A percentile compares a stretch with the other conserved stretches of the same genome.
phyloP scores from a whole-genome alignment of 2,797 vertebrate genomes.

The Caiman crocodilus region DNA sequence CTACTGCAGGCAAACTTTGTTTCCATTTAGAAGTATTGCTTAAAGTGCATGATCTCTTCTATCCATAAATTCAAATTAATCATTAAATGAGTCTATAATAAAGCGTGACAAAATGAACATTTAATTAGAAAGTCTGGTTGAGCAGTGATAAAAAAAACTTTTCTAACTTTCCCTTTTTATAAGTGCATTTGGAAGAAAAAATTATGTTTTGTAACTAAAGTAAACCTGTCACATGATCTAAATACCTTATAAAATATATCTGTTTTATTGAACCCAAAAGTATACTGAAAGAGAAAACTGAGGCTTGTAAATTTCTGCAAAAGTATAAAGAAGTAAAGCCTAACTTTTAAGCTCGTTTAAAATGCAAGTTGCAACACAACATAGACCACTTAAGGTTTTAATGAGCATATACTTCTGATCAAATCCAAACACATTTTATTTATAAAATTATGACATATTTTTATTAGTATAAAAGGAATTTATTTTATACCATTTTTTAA shows the following conservation, averaged over 20 bases:
- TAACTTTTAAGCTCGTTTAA: neutral
- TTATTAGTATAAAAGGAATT: too few species aligned
- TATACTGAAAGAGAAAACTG: neutral
- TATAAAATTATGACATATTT: neutral
- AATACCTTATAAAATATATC: neutral
- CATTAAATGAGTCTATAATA: neutral
- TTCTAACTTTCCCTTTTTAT: too few species aligned
- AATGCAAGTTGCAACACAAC: neutral
- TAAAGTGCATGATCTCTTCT: neutral
- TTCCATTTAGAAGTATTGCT: neutral
- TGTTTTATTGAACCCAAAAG: neutral
- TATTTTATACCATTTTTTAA: neutral
- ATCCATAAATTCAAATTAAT: neutral
- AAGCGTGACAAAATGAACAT: neutral
- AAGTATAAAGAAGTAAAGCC: neutral
- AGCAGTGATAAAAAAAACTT: neutral
- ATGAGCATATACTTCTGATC: neutral
- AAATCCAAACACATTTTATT: neutral
- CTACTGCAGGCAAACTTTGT: neutral
- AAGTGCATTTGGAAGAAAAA: neutral
- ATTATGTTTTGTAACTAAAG: neutral
- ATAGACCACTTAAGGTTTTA: neutral
- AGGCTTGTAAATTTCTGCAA: neutral
- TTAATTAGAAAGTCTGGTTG: neutral
- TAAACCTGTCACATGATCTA: neutral